These are phyloP conservation scores for Decapterus maruadsi DNA, from an alignment of 2,797 vertebrate genomes.

Conservation along the genomic window DNA sequence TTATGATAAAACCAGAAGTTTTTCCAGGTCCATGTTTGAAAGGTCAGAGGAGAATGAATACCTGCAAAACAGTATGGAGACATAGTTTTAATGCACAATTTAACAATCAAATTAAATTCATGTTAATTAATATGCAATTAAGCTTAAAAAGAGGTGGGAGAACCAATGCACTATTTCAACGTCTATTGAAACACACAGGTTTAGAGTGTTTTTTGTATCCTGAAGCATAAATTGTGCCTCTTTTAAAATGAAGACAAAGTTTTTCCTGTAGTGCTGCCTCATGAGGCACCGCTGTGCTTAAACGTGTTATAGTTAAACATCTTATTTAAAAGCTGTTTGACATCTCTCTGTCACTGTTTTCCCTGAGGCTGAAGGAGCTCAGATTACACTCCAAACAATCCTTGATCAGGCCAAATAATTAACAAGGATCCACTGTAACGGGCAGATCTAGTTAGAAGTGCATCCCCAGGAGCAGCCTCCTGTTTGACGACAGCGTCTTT, in stretches of 20 bases:
- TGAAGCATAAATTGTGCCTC: not conserved
- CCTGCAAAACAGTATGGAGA: not conserved
- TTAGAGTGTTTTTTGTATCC: not conserved
- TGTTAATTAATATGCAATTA: not conserved
- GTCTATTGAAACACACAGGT: not conserved
- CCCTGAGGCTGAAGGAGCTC: constrained; percentile 22
- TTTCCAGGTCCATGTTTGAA: not conserved
- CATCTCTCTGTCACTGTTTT: constrained; percentile 1
- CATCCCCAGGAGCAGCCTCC: constrained; percentile 17
- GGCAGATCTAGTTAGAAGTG: constrained; percentile 53
- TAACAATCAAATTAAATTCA: not conserved
- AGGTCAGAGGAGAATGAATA: not conserved
- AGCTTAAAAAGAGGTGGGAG: too few species aligned
- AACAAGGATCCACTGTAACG: constrained; percentile 56
- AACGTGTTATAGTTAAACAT: constrained; percentile 41
- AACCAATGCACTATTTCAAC: constrained; percentile 6
- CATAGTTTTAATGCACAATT: not conserved
- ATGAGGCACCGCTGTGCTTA: constrained; percentile 12
- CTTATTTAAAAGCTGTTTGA: constrained; percentile 51
- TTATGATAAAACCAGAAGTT: not conserved
- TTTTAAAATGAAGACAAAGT: not conserved
- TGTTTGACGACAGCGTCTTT: not conserved
- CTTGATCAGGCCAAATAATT: constrained; percentile 62
- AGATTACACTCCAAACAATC: constrained; percentile 68
- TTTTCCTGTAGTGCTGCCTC: not conserved